Conservation (phyloP, 2,888 invertebrate species). For the Muschampia plurimacula region DNA sequence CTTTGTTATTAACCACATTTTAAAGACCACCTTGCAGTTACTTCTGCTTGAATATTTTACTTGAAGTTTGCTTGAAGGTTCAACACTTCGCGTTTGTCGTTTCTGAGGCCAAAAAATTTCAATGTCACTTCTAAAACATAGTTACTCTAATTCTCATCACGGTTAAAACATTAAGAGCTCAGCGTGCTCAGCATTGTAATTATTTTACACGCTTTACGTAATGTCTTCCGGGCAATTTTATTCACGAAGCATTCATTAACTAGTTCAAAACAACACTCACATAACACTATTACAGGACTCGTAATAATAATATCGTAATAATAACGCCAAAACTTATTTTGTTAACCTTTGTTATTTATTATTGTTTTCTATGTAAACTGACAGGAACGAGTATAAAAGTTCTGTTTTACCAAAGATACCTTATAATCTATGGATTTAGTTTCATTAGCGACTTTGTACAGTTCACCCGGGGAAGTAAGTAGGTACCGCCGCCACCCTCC, state of each 20-base stretch:
- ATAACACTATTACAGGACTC: background rate
- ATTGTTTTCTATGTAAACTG: too few relatives aligned
- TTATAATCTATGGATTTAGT: too few relatives aligned
- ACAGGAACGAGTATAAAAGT: too few relatives aligned
- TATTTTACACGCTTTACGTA: conserved; percentile 24
- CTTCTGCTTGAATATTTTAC: background rate
- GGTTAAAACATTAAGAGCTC: conserved; percentile 14
- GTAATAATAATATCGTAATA: background rate
- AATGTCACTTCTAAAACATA: conserved; percentile 16
- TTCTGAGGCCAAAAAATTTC: background rate
- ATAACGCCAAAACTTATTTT: too few relatives aligned
- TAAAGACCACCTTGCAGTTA: background rate
- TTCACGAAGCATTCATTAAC: conserved; percentile 25
- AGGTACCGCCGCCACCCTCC: too few relatives aligned
- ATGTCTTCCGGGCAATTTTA: conserved; percentile 27
- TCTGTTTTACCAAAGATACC: too few relatives aligned
- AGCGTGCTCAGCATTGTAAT: conserved; percentile 16
- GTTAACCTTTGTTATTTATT: too few relatives aligned
- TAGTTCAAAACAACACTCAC: conserved; percentile 10
- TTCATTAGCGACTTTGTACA: too few relatives aligned
- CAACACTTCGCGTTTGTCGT: background rate
- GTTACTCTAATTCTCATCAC: conserved; percentile 19
- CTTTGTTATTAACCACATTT: too few relatives aligned
- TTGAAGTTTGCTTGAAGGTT: background rate
- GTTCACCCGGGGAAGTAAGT: too few relatives aligned